These are phyloP conservation scores for Mergus octosetaceus DNA, from an alignment of 2,797 vertebrate species.

Conservation along the genomic window DNA sequence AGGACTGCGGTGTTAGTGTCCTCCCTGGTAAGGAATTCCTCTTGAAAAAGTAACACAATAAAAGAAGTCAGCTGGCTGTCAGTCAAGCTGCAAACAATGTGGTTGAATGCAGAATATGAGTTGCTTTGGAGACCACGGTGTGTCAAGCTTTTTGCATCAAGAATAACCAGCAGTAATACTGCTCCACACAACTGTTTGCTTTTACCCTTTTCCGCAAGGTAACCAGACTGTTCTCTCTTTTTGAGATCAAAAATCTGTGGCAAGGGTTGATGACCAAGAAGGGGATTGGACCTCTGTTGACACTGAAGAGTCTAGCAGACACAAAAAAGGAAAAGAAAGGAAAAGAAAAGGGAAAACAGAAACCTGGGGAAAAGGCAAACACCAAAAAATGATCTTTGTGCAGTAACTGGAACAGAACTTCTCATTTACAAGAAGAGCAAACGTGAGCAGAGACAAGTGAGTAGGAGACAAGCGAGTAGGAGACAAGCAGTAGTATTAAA, in stretches of 20 bases:
- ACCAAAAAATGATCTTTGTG: conserved; percentile 53
- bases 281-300: conserved; percentile 27
- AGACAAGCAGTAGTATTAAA: not conserved
- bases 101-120: not conserved
- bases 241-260: conserved; percentile 73
- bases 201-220: not conserved
- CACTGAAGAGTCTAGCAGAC: not conserved
- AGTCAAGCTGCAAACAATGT: not conserved
- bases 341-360: conserved; percentile 30
- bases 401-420: not conserved
- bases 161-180: not conserved
- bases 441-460: not conserved
- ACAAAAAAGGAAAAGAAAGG: conserved; percentile 61
- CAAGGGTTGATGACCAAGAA: conserved; percentile 57
- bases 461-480: not conserved
- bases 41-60: not conserved
- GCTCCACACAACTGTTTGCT: not conserved
- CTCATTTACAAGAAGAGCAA: not conserved
- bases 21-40: not conserved
- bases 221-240: not conserved
- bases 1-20: not conserved
- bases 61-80: not conserved
- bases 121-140: not conserved
- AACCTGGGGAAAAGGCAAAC: conserved; percentile 8
- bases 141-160: not conserved